These are phyloP conservation scores for Chalcis sispes DNA, from an alignment of 2,888 invertebrate species.

Conservation along the genomic window DNA sequence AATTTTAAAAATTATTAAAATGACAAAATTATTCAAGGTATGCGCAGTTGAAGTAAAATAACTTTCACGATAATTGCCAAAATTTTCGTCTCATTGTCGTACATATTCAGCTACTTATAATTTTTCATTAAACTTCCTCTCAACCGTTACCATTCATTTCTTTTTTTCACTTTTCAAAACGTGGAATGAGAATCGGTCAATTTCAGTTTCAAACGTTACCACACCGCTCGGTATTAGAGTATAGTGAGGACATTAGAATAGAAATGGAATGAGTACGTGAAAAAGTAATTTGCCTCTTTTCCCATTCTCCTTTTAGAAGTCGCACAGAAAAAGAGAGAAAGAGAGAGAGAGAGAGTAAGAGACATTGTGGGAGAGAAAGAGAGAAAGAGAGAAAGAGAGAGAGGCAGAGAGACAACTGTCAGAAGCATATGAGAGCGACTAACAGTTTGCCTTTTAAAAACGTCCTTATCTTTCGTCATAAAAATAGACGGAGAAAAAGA, in stretches of 20 bases:
- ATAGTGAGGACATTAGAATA: conserved; percentile 48
- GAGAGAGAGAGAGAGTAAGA: background rate
- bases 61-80: no score
- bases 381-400: background rate
- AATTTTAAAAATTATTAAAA: no score
- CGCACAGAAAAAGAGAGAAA: no score
- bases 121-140: no score
- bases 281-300: conserved; percentile 52
- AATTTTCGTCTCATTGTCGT: no score
- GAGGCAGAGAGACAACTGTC: conserved; percentile 40
- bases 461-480: conserved; percentile 39
- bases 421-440: conserved; percentile 53
- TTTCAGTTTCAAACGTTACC: conserved; percentile 47
- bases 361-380: background rate
- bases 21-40: no score
- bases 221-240: conserved; percentile 12
- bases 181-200: conserved; percentile 51
- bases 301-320: conserved; percentile 4
- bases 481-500: conserved; percentile 7
- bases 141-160: no score
- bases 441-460: conserved; percentile 56
- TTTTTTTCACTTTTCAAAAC: no score
- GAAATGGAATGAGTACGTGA: conserved; percentile 56
- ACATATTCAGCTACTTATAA: no score
- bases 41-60: no score